Percentiles rank a stretch among this genome's conserved stretches.
These are phyloP conservation scores for Ostrea denselamellosa DNA, from an alignment of 1,140 invertebrate species.

Conservation along the genomic window DNA sequence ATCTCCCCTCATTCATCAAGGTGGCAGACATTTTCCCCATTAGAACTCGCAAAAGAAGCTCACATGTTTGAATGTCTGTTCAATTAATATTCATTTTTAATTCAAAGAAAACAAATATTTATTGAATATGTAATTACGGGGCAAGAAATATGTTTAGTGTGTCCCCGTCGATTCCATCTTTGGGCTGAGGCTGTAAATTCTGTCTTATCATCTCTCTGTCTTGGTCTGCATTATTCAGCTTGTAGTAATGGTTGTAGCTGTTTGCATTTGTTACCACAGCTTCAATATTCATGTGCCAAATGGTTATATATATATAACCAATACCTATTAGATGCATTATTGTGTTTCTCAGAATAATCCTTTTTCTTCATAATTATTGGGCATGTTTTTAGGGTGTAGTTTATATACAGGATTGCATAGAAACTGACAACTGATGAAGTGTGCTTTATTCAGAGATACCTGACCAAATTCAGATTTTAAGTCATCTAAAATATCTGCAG, in stretches of 20 bases:
- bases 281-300: slow-evolving; percentile 31
- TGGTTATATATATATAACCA: slow-evolving; percentile 16
- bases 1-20: slow-evolving; percentile 12
- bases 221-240: slow-evolving; percentile 20
- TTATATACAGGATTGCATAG: neutral
- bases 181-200: neutral
- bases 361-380: neutral
- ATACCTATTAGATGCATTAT: slow-evolving; percentile 10
- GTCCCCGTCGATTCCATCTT: neutral
- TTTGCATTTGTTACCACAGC: slow-evolving; percentile 21
- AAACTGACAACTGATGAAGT: neutral
- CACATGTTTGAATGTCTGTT: neutral
- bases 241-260: slow-evolving; percentile 18
- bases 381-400: neutral
- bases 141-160: slow-evolving; percentile 20
- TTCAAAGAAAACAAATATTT: neutral
- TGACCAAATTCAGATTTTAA: neutral
- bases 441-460: neutral
- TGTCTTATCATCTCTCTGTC: slow-evolving; percentile 5
- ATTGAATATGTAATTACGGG: neutral
- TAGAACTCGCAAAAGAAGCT: neutral
- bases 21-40: slow-evolving; percentile 22
- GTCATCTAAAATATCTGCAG: neutral
- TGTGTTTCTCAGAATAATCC: neutral
- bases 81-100: neutral